Conservation (phyloP, 2,113 vertebrate genomes). For the Egretta garzetta region DNA sequence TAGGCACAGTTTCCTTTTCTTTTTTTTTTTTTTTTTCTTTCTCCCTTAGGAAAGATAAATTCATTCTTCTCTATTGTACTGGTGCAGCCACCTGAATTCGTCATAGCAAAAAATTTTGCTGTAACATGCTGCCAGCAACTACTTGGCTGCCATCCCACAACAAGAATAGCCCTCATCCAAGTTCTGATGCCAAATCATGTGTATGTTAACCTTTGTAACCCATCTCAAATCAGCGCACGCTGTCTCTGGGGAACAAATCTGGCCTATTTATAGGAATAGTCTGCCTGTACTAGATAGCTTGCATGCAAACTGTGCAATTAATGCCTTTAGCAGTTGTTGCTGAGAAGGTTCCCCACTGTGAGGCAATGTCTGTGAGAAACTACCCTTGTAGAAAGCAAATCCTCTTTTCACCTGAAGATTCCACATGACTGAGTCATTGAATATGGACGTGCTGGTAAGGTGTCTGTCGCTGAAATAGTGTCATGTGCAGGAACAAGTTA, state of each 20-base stretch:
- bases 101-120: neutral
- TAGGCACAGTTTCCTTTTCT: neutral
- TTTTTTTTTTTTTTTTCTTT: too few species aligned
- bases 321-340: constrained; percentile 10
- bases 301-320: constrained; percentile 16
- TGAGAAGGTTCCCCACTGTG: neutral
- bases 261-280: constrained; percentile 26
- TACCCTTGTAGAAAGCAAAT: neutral
- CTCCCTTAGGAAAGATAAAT: neutral
- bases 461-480: neutral
- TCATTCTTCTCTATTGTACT: constrained; percentile 17
- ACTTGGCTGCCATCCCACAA: constrained; percentile 10
- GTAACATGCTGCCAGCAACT: constrained; percentile 29
- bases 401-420: neutral
- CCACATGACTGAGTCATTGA: neutral
- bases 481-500: neutral
- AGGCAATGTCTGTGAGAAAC: constrained; percentile 10
- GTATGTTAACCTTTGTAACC: constrained; percentile 53
- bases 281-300: neutral
- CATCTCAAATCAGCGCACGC: neutral
- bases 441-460: neutral
- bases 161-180: neutral
- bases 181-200: constrained; percentile 17
- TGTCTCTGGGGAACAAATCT: neutral
- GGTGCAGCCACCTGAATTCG: neutral